Conservation (phyloP, 2,888 invertebrate species). For the Aproaerema taeniolella region DNA sequence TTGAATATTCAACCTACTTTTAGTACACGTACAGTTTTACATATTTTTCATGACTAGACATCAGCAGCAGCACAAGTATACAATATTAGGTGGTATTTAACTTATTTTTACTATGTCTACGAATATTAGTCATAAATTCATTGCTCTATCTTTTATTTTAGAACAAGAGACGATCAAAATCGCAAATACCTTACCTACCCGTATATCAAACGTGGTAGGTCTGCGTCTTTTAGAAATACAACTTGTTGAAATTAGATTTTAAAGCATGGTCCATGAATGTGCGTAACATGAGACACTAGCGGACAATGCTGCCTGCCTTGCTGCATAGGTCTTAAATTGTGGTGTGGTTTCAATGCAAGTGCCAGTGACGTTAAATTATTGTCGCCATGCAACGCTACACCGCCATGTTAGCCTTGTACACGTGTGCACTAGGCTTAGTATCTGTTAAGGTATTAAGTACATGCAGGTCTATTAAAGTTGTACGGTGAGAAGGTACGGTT, state of each 20-base stretch:
- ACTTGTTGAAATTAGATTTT: constrained; percentile 24
- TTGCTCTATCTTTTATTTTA: too few relatives aligned
- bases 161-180: too few relatives aligned
- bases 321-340: constrained; percentile 74
- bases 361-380: constrained; percentile 73
- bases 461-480: constrained; percentile 39
- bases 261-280: constrained; percentile 54
- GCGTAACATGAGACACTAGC: constrained; percentile 62
- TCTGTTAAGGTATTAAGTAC: constrained; percentile 25
- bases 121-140: too few relatives aligned
- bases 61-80: too few relatives aligned
- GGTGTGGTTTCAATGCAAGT: constrained; percentile 73
- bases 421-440: constrained; percentile 61
- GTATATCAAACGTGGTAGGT: constrained; percentile 9
- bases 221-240: background rate
- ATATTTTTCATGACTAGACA: too few relatives aligned
- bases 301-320: constrained; percentile 70
- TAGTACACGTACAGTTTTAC: too few relatives aligned
- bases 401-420: constrained; percentile 41
- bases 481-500: constrained; percentile 25
- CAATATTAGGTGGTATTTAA: too few relatives aligned
- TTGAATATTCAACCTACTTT: too few relatives aligned
- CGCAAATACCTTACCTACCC: too few relatives aligned
- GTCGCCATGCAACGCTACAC: constrained; percentile 65
- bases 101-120: too few relatives aligned